phyloP scores from a whole-genome alignment of 1,140 invertebrate genomes.

The Drosophila elegans region DNA sequence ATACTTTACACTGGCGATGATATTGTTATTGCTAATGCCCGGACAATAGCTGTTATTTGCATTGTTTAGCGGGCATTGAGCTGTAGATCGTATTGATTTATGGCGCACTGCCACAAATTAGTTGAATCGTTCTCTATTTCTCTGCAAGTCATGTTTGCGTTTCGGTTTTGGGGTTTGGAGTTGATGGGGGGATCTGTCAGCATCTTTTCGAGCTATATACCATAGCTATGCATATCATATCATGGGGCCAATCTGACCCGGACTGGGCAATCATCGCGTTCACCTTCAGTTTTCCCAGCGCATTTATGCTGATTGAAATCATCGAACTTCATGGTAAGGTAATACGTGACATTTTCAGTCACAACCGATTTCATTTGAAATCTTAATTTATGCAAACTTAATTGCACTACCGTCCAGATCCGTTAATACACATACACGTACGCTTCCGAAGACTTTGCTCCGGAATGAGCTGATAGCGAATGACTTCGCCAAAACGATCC shows the following conservation, averaged over 20 bases:
- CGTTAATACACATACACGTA: conserved; percentile 45
- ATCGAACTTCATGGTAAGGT: conserved; percentile 72
- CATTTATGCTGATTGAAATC: conserved; percentile 58
- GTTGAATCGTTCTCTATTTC: conserved; percentile 11
- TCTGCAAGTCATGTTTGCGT: conserved; percentile 28
- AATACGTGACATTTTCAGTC: conserved; percentile 70
- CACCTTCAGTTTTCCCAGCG: conserved; percentile 49
- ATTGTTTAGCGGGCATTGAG: conserved; percentile 55
- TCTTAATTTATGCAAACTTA: conserved; percentile 79
- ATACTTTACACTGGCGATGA: conserved; percentile 19
- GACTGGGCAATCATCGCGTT: conserved; percentile 37
- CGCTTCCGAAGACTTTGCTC: conserved; percentile 43
- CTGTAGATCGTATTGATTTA: conserved; percentile 56
- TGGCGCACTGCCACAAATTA: conserved; percentile 34
- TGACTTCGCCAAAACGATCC: conserved; percentile 48
- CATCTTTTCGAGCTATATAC: conserved; percentile 11
- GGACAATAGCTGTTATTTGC: conserved; percentile 49
- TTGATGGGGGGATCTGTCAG: conserved; percentile 1
- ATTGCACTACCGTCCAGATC: conserved; percentile 64
- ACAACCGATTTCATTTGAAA: conserved; percentile 47
- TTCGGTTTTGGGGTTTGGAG: background rate
- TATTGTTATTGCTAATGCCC: conserved; percentile 41
- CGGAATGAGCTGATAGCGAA: conserved; percentile 34
- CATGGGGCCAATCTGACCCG: conserved; percentile 16
- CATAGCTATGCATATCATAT: background rate